Evolutionary conservation across 2,888 invertebrate genomes (phyloP).

Genomic region (Junonia oenone): DNA sequence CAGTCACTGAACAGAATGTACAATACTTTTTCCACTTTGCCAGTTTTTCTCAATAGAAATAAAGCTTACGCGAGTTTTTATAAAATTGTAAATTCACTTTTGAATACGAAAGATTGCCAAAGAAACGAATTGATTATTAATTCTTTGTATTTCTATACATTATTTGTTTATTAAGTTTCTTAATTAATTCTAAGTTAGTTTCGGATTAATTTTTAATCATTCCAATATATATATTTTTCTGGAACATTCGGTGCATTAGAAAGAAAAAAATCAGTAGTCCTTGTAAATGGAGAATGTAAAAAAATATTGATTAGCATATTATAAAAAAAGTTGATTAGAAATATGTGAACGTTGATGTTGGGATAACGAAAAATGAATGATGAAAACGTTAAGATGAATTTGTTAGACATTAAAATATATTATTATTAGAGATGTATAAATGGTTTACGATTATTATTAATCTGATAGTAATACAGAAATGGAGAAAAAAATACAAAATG

Average conservation of each 20-base stretch:
- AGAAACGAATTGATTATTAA: constrained; percentile 67
- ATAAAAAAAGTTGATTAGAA: constrained; percentile 70
- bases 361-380: constrained; percentile 60
- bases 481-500: constrained; percentile 59
- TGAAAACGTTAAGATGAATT: constrained; percentile 72
- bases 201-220: constrained; percentile 52
- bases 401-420: constrained; percentile 79
- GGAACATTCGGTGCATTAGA: constrained; percentile 64
- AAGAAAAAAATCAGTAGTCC: constrained; percentile 52
- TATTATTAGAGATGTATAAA: constrained; percentile 78
- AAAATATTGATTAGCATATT: constrained; percentile 68
- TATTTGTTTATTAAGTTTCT: constrained; percentile 11
- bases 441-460: constrained; percentile 77
- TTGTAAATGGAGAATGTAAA: constrained; percentile 70
- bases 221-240: constrained; percentile 64
- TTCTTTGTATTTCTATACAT: constrained; percentile 34
- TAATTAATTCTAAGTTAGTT: constrained; percentile 37
- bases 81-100: constrained; percentile 77
- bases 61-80: constrained; percentile 62
- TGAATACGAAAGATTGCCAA: constrained; percentile 73
- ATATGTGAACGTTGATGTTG: constrained; percentile 70
- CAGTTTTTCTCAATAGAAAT: constrained; percentile 67
- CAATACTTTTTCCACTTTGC: constrained; percentile 61
- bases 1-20: constrained; percentile 46
- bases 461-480: constrained; percentile 60